A percentile compares a stretch with the other conserved stretches of the same genome.
Evolutionary conservation across 2,113 vertebrate genomes (phyloP).

Genomic region (Heterochromis multidens): DNA sequence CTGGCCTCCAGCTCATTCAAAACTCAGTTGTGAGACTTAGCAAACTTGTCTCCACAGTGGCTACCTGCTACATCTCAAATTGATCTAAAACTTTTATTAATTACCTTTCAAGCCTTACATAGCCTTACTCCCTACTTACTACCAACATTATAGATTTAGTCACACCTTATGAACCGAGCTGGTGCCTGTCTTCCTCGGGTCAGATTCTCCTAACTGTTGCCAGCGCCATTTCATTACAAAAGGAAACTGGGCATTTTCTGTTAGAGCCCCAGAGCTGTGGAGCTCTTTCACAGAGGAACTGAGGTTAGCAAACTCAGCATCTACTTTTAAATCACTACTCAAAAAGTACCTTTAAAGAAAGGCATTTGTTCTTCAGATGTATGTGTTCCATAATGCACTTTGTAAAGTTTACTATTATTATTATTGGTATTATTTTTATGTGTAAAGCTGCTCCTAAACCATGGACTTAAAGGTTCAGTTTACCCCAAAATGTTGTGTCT

Average conservation of each 20-base stretch:
- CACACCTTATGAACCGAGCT: not conserved
- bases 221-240: not conserved
- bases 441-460: not conserved
- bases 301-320: not conserved
- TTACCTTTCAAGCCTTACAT: not conserved
- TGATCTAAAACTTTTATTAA: not conserved
- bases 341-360: not conserved
- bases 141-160: not conserved
- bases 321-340: not conserved
- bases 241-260: not conserved
- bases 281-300: not conserved
- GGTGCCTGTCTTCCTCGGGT: not conserved
- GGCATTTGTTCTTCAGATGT: not conserved
- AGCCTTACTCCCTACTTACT: not conserved
- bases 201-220: not conserved
- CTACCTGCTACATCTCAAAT: not conserved
- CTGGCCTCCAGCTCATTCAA: not conserved
- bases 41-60: not conserved
- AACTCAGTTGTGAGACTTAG: not conserved
- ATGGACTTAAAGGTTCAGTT: not conserved
- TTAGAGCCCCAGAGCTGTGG: not conserved
- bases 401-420: not conserved
- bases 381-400: not conserved
- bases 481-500: not conserved
- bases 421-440: not conserved